Evolutionary conservation across 2,797 vertebrate genomes (phyloP), one percentile per base, ranked within the genome.

Genomic region (Lerista edwardsae): DNA sequence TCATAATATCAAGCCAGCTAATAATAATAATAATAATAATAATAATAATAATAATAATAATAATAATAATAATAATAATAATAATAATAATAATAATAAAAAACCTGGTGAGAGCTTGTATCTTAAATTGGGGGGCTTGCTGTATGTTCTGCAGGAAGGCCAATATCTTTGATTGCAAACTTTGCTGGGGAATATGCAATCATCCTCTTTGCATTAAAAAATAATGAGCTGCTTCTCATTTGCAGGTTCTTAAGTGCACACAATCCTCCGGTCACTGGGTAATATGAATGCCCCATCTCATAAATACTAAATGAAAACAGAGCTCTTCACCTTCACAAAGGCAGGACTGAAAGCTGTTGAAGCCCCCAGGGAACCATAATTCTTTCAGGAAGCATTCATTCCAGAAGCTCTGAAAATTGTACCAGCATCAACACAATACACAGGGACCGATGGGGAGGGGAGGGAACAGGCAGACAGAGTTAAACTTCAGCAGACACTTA

Each of bases 161-260:
- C 31, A 80, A 21, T 36, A 84, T 82, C 73, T 71, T 77, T 84
- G 78, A 85, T 80, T 87, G 67, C 79, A 47, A 10, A 86, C 67
- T 77, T 86, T 85, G 34, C 29, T 75, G 78, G 80, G 75, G n/a
- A 87, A 84, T 90, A 83, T 11, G 47, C 87, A 86, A 82, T 90
- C 89, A 93, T 92, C 92, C 90, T 89, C 80, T 91, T 82, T 84
- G 73, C 94, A 94, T 96, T 91, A 96, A 96, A 95, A 94, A 94
- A 89, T 94, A 93, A 95, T 94, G 93, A 94, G 79, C 62, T 83
- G 84, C 90, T 87, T 91, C 91, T 93, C 92, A 88, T 95, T 89
- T 91, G 81, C 84, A 85, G 88, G 72, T 90, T 84, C 91, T 95
- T 95, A 95, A 96, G 91, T 95, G 93, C 94, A 84, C 75, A 90